These are phyloP conservation scores for Noctuana brunneofusca DNA, from an alignment of 2,888 invertebrate species.

Conservation along the genomic window DNA sequence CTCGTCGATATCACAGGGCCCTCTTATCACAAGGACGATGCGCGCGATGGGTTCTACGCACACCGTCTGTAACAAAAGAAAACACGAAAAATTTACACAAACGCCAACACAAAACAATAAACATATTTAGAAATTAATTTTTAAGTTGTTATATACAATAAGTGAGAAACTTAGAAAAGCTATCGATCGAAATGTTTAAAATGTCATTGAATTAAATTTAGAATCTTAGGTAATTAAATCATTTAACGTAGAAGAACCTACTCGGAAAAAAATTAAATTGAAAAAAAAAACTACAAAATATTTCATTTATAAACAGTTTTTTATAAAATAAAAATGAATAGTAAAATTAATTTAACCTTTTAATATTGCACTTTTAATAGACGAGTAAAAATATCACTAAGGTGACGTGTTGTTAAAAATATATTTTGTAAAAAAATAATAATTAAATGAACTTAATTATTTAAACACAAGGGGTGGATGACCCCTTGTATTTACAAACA, in stretches of 20 bases:
- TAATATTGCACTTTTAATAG: conserved; percentile 5
- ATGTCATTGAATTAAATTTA: too few species aligned
- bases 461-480: conserved; percentile 54
- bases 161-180: background rate
- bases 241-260: too few species aligned
- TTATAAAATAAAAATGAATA: background rate
- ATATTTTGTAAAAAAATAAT: conserved; percentile 3
- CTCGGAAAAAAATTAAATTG: too few species aligned
- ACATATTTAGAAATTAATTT: too few species aligned
- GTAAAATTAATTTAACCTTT: background rate
- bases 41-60: conserved; percentile 76
- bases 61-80: conserved; percentile 79
- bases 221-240: too few species aligned
- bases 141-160: too few species aligned
- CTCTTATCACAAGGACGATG: conserved; percentile 82
- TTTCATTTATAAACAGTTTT: too few species aligned
- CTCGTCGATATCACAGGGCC: conserved; percentile 82
- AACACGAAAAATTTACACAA: conserved; percentile 37
- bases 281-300: too few species aligned
- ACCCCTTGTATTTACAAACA: conserved; percentile 72
- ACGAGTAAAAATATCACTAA: conserved; percentile 1
- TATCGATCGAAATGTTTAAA: too few species aligned
- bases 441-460: conserved; percentile 29
- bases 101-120: background rate
- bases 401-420: background rate